Evolutionary conservation across 2,113 vertebrate species (phyloP), one percentile per base, ranked within the genome.

Genomic region (Macroglossus sobrinus): DNA sequence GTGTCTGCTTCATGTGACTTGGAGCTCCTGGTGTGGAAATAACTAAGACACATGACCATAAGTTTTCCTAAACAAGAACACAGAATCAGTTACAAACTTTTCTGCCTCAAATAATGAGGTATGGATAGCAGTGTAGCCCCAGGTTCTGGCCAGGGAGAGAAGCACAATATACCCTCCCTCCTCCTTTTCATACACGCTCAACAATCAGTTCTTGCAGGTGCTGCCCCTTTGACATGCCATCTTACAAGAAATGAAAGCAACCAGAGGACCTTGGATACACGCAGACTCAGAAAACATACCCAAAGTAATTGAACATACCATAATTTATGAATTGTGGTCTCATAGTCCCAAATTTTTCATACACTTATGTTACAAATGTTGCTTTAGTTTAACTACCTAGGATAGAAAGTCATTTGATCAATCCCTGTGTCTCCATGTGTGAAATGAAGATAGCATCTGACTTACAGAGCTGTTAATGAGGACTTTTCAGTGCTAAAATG

Each of bases 391-490:
- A 47, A 80, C 89, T 79, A 87, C 50, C 40, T 40, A 43, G 12
- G 30, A 15, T 72, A 57, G 55, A 84, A 94, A 96, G 28, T 68
- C 43, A 63, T 81, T 91, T 95, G 76, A 57, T 86, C 59, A 53
- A 75, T 97, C 19, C 45, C 45, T 13, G 9, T 68, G 89, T 91
- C 33, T 89, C 57, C 13, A 10, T 38, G n/a, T 96, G 21, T 94
- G 50, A 94, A 93, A 75, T 89, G 55, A 89, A 86, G 68, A 47
- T 50, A 89, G 26, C 16, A 26, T 59, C 84, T 89, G 38, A 69
- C n/a, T 95, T 61, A 55, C 19, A 55, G 87, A 92, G 64, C 64
- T 93, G 69, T 86, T 80, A 66, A 2, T 93, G 69, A 87, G 91
- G 59, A 79, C 69, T 74, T 75, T 45, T 53, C 72, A 89, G 3